Evolutionary conservation across 2,888 invertebrate genomes (phyloP).

Genomic region (Drosophila affinis): DNA sequence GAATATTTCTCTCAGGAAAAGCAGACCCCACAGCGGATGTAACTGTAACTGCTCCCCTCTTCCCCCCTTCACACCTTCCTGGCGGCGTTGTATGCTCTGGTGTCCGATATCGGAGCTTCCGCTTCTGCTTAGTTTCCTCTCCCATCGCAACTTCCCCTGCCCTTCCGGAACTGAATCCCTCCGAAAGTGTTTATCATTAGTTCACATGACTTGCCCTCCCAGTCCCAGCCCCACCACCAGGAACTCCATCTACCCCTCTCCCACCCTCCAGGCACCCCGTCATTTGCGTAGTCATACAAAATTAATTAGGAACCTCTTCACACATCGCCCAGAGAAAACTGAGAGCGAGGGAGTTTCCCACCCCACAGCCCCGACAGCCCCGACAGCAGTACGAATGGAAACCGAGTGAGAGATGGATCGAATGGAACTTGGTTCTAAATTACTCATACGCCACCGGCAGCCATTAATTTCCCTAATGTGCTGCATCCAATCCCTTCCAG

Average conservation of each 20-base stretch:
- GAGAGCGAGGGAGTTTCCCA: neutral
- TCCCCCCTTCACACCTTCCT: constrained; percentile 20
- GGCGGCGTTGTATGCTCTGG: neutral
- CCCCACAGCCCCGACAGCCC: too few species aligned
- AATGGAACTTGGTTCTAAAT: constrained; percentile 12
- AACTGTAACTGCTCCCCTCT: neutral
- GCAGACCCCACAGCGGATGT: neutral
- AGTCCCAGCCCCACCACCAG: neutral
- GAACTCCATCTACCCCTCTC: constrained; percentile 1
- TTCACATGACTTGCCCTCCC: constrained; percentile 45
- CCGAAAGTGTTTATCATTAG: constrained; percentile 48
- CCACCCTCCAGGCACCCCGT: neutral
- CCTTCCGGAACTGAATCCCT: neutral
- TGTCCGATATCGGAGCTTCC: constrained; percentile 37
- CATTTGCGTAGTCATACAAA: constrained; percentile 43
- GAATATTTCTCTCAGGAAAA: constrained; percentile 6
- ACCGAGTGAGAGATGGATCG: neutral
- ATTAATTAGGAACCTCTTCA: constrained; percentile 31
- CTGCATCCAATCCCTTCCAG: neutral
- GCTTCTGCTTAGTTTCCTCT: constrained; percentile 27
- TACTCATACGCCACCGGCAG: constrained; percentile 24
- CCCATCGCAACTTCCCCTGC: constrained; percentile 7
- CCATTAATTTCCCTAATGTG: constrained; percentile 26
- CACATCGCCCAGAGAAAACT: constrained; percentile 28
- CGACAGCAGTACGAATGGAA: neutral